A percentile compares a stretch with the other conserved stretches of the same genome.
phyloP scores from a whole-genome alignment of 2,113 vertebrate genomes.

The Nansenia antarctica region DNA sequence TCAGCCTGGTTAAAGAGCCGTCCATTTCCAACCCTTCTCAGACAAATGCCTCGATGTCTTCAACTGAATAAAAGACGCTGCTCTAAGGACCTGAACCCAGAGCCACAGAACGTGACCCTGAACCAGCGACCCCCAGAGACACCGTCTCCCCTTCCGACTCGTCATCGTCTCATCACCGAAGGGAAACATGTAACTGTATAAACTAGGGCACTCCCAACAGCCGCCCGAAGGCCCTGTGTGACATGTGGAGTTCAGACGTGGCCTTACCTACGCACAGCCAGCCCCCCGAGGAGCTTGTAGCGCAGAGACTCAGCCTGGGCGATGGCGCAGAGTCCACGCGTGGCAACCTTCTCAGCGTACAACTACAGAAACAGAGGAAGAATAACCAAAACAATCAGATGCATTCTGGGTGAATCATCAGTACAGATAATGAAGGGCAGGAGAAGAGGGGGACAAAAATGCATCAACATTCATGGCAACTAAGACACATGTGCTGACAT shows the following conservation, averaged over 20 bases:
- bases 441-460: too few species aligned
- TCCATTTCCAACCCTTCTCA: conserved; percentile 75
- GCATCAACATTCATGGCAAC: too few species aligned
- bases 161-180: conserved; percentile 85
- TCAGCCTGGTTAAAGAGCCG: too few species aligned
- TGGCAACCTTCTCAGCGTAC: conserved; percentile 98
- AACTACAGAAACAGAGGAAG: conserved; percentile 74
- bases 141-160: conserved; percentile 72
- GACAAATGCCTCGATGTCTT: conserved; percentile 86
- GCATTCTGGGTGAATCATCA: too few species aligned
- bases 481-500: too few species aligned
- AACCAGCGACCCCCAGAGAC: conserved; percentile 31
- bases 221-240: too few species aligned
- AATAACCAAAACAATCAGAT: too few species aligned
- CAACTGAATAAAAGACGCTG: conserved; percentile 51
- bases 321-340: conserved; percentile 94
- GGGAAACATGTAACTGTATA: conserved; percentile 39
- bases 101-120: conserved; percentile 70
- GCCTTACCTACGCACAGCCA: conserved; percentile 92
- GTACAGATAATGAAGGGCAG: too few species aligned
- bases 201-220: not conserved
- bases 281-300: conserved; percentile 96
- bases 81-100: conserved; percentile 48
- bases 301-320: conserved; percentile 97
- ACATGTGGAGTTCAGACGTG: not conserved